phyloP scores from a whole-genome alignment of 2,113 vertebrate genomes.

The Xenopus borealis region DNA sequence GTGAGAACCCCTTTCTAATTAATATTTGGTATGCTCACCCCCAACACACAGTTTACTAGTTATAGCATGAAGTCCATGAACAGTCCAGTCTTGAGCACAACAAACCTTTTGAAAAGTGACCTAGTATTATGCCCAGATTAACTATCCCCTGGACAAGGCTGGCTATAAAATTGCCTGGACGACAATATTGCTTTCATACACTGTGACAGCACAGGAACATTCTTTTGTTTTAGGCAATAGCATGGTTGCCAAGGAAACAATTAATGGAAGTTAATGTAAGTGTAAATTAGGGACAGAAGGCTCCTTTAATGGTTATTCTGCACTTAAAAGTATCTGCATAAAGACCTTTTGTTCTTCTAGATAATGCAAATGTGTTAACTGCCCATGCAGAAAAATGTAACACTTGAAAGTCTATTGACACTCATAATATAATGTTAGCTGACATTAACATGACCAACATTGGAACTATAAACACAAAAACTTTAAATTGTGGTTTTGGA shows the following conservation, averaged over 20 bases:
- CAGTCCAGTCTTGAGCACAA: no score
- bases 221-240: conserved; percentile 68
- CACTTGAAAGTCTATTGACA: neutral
- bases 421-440: neutral
- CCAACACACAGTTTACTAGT: no score
- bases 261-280: conserved; percentile 66
- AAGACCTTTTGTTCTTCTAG: conserved; percentile 29
- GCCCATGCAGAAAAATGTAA: conserved; percentile 3
- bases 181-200: conserved; percentile 52
- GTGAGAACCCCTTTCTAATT: no score
- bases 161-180: neutral
- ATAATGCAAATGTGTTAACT: conserved; percentile 13
- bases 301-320: conserved; percentile 52
- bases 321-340: conserved; percentile 25
- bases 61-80: no score
- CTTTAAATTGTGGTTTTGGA: neutral
- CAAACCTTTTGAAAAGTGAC: neutral
- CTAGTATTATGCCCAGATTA: neutral
- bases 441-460: neutral
- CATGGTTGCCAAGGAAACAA: conserved; percentile 66
- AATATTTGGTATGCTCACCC: no score
- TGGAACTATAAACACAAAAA: neutral
- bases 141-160: neutral
- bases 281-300: conserved; percentile 61
- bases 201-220: conserved; percentile 60